Base-by-base conservation (phyloP, 2,113 vertebrate species). In the Cairina moschata region DNA sequence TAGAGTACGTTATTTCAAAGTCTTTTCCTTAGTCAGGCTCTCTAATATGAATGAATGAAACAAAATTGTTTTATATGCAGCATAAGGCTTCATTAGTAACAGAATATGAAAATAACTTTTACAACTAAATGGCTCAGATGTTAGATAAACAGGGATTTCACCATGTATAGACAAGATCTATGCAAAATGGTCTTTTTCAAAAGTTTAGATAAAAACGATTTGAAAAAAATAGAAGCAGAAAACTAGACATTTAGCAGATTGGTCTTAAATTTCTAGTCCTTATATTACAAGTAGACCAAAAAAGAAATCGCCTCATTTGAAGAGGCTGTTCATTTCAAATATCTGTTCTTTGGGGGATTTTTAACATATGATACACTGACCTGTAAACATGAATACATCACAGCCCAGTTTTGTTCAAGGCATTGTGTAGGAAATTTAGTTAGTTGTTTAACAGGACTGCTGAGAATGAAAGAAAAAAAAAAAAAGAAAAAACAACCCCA, bases 21-120 rank as follows among this genome's bases (percentile, higher is more conserved):
- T 62, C 17, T 77, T 74, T 63, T 74, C 46, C 40, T 95, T 95
- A 31, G 40, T 89, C 65, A 29, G 44, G 40, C 36, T 85, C 78
- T 82, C 54, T 75, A 83, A 63, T 72, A 76, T 95, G 73, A 73
- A n/a, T 83, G 77, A 90, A 72, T 59, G 42, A 89, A 92, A 83
- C 38, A 48, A 79, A 95, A 85, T 71, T 63, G 73, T 62, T 83
- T 17, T 63, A n/a, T 59, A 14, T 68, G 72, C 54, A 93, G 29
- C 80, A 74, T 54, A 81, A 91, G 76, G 63, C n/a, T 90, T 74
- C 75, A 50, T 82, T 46, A 77, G 66, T 65, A 58, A 50, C 44
- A 58, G 86, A 93, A 84, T 25, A 46, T 81, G 48, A 79, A 87
- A 95, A 73, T 79, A 66, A 84, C 62, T 48, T 20, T 46, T 71